phyloP scores from a whole-genome alignment of 2,888 invertebrate genomes.

The Hofmannophila pseudospretella region DNA sequence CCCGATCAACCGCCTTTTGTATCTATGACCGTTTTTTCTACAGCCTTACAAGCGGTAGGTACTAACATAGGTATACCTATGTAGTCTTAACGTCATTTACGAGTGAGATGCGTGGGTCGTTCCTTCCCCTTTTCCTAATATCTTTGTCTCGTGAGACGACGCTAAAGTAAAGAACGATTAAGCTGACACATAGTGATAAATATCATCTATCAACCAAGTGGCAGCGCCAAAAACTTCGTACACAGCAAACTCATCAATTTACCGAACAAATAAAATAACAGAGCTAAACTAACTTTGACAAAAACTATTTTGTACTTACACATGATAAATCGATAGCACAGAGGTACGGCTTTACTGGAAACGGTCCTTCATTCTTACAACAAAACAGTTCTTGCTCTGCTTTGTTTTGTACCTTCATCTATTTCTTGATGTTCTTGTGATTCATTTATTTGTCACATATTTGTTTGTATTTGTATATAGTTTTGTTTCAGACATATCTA shows the following conservation, averaged over 20 bases:
- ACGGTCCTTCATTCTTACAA: too few species aligned
- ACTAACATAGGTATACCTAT: too few species aligned
- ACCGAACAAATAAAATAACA: conserved; percentile 38
- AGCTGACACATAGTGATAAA: conserved; percentile 1
- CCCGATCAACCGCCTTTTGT: too few species aligned
- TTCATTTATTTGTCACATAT: too few species aligned
- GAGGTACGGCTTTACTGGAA: not conserved
- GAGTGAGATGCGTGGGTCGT: not conserved
- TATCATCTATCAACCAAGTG: conserved; percentile 7
- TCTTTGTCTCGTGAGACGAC: not conserved
- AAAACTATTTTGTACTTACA: conserved; percentile 48
- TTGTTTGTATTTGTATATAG: too few species aligned
- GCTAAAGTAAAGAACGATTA: conserved; percentile 1
- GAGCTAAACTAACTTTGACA: conserved; percentile 36
- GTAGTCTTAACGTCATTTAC: not conserved
- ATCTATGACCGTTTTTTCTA: too few species aligned
- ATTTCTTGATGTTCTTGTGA: too few species aligned
- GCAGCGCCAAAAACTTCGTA: conserved; percentile 5
- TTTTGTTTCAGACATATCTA: too few species aligned
- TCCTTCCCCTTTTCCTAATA: not conserved
- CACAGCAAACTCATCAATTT: conserved; percentile 42
- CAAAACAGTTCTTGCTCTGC: too few species aligned
- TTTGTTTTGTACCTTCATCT: too few species aligned
- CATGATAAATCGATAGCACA: conserved; percentile 36
- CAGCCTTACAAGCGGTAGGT: too few species aligned